These are phyloP conservation scores for Coregonus suidteri DNA, from an alignment of 2,797 vertebrate genomes.

Conservation along the genomic window DNA sequence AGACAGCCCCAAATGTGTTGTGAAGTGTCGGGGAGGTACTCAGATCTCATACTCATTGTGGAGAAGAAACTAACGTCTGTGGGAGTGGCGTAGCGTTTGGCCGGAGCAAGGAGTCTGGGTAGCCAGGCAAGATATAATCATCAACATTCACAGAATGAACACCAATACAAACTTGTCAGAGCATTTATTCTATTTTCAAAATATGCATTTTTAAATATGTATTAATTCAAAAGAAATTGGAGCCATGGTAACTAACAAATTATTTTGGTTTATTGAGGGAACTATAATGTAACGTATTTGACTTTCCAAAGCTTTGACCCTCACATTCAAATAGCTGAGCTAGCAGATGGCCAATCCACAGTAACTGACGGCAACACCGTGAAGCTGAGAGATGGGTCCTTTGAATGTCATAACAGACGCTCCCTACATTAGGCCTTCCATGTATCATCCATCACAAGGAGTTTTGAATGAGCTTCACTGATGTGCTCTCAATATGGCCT, in stretches of 20 bases:
- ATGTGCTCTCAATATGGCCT: background rate
- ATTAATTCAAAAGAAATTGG: no score
- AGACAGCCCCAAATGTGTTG: no score
- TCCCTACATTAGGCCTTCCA: background rate
- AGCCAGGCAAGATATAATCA: no score
- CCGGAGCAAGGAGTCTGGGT: no score
- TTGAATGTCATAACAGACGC: conserved; percentile 22
- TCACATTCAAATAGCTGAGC: background rate
- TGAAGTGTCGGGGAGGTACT: no score
- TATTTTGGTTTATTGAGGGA: background rate
- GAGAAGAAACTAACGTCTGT: no score
- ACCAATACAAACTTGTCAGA: no score
- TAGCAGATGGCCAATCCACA: conserved; percentile 39
- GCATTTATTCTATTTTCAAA: no score
- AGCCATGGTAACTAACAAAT: background rate
- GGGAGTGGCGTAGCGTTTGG: no score
- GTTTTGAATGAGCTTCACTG: background rate
- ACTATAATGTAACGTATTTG: background rate
- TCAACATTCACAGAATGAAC: no score
- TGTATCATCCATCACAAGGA: background rate
- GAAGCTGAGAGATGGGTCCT: conserved; percentile 30
- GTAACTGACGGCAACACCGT: conserved; percentile 26
- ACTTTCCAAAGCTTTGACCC: background rate
- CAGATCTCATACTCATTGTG: no score
- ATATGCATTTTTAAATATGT: no score